Percentiles rank a stretch among this genome's conserved stretches.
phyloP scores from a whole-genome alignment of 2,113 vertebrate species.

The Sigmodon hispidus region DNA sequence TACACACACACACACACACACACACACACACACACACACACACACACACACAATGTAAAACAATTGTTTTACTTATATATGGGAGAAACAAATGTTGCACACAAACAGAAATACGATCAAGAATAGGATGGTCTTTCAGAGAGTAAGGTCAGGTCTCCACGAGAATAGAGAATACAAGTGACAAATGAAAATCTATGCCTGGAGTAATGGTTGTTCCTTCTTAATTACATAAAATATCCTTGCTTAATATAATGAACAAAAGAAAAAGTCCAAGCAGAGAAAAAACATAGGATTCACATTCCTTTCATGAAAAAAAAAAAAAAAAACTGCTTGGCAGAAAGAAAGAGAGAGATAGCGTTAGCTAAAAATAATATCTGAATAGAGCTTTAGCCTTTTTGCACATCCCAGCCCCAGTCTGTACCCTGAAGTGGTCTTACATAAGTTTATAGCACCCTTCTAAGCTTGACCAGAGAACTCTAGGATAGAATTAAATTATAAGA shows the following conservation, averaged over 20 bases:
- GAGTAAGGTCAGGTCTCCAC: background rate
- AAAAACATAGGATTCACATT: background rate
- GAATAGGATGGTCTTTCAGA: background rate
- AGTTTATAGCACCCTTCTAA: background rate
- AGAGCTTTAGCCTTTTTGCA: slow-evolving; percentile 2
- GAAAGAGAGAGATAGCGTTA: background rate
- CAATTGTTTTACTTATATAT: background rate
- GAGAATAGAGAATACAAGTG: background rate
- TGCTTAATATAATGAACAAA: slow-evolving; percentile 30
- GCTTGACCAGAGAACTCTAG: background rate
- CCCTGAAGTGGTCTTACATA: background rate
- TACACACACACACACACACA: background rate
- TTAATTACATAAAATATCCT: background rate
- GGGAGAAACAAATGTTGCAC: background rate
- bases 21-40: background rate
- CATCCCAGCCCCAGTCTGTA: background rate
- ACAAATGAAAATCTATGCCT: background rate
- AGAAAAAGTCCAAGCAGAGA: background rate
- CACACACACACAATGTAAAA: background rate
- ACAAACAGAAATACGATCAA: background rate
- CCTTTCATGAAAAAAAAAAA: background rate
- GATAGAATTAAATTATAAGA: slow-evolving; percentile 16
- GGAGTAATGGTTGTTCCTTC: background rate
- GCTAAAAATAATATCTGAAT: slow-evolving; percentile 19
- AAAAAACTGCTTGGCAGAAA: background rate